These are phyloP conservation scores for Xiphophorus hellerii DNA, from an alignment of 2,113 vertebrate genomes.

Conservation along the genomic window DNA sequence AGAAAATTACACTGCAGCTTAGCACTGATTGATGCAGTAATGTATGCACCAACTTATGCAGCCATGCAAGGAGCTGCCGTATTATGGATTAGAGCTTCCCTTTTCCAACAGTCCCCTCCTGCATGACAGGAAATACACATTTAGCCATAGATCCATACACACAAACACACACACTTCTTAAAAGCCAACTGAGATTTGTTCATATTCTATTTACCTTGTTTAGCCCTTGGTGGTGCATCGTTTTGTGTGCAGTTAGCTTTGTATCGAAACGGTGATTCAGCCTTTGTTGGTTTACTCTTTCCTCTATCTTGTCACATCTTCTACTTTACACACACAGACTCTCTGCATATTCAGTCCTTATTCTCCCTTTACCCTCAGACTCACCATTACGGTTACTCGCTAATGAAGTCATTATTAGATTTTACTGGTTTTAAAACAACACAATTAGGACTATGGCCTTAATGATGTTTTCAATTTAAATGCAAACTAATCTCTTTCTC, in stretches of 20 bases:
- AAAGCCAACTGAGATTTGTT: conserved; percentile 36
- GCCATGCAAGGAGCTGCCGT: conserved; percentile 69
- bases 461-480: conserved; percentile 79
- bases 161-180: conserved; percentile 28
- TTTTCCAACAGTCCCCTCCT: conserved; percentile 52
- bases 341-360: conserved; percentile 41
- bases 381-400: conserved; percentile 69
- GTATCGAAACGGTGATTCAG: conserved; percentile 35
- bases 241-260: conserved; percentile 44
- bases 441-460: conserved; percentile 74
- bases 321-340: conserved; percentile 1
- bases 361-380: conserved; percentile 52
- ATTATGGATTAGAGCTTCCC: conserved; percentile 73
- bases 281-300: conserved; percentile 21
- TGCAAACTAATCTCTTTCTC: conserved; percentile 63
- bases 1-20: conserved; percentile 83
- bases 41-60: conserved; percentile 80
- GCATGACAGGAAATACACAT: conserved; percentile 40
- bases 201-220: conserved; percentile 50
- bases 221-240: conserved; percentile 17
- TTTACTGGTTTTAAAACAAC: conserved; percentile 74
- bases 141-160: conserved; percentile 5
- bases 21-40: conserved; percentile 82
- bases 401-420: conserved; percentile 84
- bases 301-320: conserved; percentile 10